A percentile compares a stretch with the other conserved stretches of the same genome.
phyloP scores from a whole-genome alignment of 1,140 invertebrate genomes.

The Papilio polytes region DNA sequence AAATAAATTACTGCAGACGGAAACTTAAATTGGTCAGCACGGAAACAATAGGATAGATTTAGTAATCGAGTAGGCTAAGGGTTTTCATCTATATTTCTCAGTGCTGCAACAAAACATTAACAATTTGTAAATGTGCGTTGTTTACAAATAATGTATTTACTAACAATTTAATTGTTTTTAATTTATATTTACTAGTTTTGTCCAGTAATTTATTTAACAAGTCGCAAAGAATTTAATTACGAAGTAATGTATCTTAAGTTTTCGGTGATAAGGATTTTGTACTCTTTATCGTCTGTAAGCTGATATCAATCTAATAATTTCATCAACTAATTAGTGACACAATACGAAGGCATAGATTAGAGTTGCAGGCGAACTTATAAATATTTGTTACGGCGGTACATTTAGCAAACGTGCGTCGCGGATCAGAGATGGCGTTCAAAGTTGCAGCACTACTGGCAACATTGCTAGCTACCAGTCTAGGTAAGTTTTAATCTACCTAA shows the following conservation, averaged over 20 bases:
- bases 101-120: not conserved
- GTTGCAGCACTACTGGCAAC: not conserved
- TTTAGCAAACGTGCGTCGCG: not conserved
- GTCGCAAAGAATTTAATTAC: not conserved
- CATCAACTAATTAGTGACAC: not conserved
- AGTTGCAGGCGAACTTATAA: not conserved
- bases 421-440: not conserved
- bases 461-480: not conserved
- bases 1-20: too few species aligned
- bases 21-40: too few species aligned
- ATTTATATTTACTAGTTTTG: not conserved
- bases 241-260: not conserved
- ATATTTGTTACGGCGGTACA: not conserved
- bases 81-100: too few species aligned
- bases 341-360: not conserved
- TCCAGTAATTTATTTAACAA: not conserved
- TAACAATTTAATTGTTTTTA: not conserved
- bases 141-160: too few species aligned
- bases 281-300: not conserved
- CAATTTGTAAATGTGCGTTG: not conserved
- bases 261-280: constrained; percentile 50
- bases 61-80: too few species aligned
- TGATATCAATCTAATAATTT: not conserved
- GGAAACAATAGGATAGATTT: too few species aligned
- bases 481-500: not conserved